A percentile compares a stretch with the other conserved stretches of the same genome.
phyloP scores from a whole-genome alignment of 2,797 vertebrate species.

The Sebastes taczanowskii region DNA sequence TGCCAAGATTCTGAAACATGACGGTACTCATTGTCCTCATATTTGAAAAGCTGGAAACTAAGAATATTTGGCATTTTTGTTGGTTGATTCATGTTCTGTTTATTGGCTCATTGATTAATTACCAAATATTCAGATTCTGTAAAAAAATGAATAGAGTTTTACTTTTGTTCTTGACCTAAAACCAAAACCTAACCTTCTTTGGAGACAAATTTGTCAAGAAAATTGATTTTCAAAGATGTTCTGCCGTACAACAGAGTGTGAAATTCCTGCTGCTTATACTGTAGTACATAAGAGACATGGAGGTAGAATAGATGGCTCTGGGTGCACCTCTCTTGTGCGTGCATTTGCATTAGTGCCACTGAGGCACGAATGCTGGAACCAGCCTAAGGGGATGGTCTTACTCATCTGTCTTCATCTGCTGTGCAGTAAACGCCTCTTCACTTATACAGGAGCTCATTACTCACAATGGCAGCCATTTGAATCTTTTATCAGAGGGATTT shows the following conservation, averaged over 20 bases:
- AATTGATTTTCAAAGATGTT: background rate
- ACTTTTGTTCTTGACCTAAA: background rate
- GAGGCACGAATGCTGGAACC: slow-evolving; percentile 59
- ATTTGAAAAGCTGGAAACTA: too few species aligned
- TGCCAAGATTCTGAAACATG: too few species aligned
- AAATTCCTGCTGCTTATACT: background rate
- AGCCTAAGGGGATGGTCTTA: slow-evolving; percentile 59
- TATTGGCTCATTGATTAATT: too few species aligned
- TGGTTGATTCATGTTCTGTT: accelerated
- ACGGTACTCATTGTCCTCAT: too few species aligned
- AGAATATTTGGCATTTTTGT: too few species aligned
- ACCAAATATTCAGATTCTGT: too few species aligned
- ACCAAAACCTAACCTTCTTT: background rate
- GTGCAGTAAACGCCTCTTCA: slow-evolving; percentile 78
- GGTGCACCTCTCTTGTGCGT: slow-evolving; percentile 25
- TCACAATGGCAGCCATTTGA: slow-evolving; percentile 79
- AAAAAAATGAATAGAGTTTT: too few species aligned
- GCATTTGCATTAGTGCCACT: slow-evolving; percentile 67
- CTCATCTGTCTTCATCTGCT: slow-evolving; percentile 81
- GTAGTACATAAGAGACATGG: background rate
- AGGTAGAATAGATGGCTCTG: slow-evolving; percentile 9
- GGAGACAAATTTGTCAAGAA: background rate
- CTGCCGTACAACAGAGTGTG: background rate
- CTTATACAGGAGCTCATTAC: slow-evolving; percentile 80
- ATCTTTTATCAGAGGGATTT: slow-evolving; percentile 79